These are phyloP conservation scores for Ctena decussata DNA, from an alignment of 2,888 invertebrate genomes.

Conservation along the genomic window DNA sequence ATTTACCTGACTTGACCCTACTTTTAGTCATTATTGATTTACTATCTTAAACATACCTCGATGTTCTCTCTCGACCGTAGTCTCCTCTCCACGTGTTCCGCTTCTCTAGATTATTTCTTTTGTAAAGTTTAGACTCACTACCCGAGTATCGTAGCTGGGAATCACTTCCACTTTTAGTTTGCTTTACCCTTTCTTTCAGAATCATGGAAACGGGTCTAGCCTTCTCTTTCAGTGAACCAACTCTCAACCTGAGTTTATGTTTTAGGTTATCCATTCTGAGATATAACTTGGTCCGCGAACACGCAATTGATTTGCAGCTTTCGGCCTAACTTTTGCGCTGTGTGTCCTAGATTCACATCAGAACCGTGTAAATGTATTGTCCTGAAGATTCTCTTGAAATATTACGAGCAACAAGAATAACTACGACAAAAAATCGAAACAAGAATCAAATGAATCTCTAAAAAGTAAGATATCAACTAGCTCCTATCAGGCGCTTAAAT, in stretches of 20 bases:
- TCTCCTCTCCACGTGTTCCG: slow-evolving; percentile 28
- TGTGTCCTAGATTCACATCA: too few relatives aligned
- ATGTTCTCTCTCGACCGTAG: slow-evolving; percentile 6
- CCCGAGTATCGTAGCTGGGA: not conserved
- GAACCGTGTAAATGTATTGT: too few relatives aligned
- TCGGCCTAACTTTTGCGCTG: too few relatives aligned
- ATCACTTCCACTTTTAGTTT: slow-evolving; percentile 12
- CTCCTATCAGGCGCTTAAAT: too few relatives aligned
- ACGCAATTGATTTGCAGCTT: too few relatives aligned
- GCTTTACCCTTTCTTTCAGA: slow-evolving; percentile 7
- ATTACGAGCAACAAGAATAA: too few relatives aligned
- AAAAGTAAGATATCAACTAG: too few relatives aligned
- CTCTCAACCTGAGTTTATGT: slow-evolving; percentile 8
- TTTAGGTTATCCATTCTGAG: slow-evolving; percentile 31
- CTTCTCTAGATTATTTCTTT: slow-evolving; percentile 4
- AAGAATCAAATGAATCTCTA: too few relatives aligned
- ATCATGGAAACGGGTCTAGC: not conserved
- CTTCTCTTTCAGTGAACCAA: not conserved
- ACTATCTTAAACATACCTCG: slow-evolving; percentile 29
- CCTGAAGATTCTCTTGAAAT: too few relatives aligned
- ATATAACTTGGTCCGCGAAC: too few relatives aligned
- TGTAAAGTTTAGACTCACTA: not conserved
- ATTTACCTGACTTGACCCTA: not conserved
- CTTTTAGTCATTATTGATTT: too few relatives aligned
- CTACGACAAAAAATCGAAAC: too few relatives aligned